Conservation (phyloP, 2,797 vertebrate genomes). For the Gadopsis marmoratus region DNA sequence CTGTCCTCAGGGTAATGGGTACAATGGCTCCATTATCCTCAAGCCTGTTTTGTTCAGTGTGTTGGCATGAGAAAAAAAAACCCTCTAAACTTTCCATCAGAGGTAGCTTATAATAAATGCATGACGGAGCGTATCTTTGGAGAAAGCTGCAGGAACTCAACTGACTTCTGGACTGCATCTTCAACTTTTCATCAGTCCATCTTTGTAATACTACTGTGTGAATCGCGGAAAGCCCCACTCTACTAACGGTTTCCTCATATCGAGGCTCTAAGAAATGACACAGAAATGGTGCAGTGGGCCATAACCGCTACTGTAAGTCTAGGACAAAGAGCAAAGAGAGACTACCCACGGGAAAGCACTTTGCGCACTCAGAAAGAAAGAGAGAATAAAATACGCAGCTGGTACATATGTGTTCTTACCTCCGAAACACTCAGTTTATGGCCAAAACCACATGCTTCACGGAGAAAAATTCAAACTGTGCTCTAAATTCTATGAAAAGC, state of each 20-base stretch:
- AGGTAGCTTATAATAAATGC: constrained; percentile 40
- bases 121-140: constrained; percentile 12
- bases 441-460: constrained; percentile 6
- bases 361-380: constrained; percentile 33
- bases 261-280: constrained; percentile 36
- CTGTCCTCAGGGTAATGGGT: not conserved
- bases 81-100: constrained; percentile 6
- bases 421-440: constrained; percentile 10
- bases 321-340: constrained; percentile 39
- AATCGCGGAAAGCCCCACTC: constrained; percentile 10
- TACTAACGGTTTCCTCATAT: constrained; percentile 20
- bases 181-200: constrained; percentile 46
- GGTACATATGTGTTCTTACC: constrained; percentile 13
- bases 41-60: constrained; percentile 16
- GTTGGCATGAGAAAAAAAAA: not conserved
- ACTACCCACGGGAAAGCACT: constrained; percentile 30
- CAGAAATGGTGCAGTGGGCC: constrained; percentile 37
- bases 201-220: constrained; percentile 23
- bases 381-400: constrained; percentile 6
- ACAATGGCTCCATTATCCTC: constrained; percentile 15
- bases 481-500: not conserved
- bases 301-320: constrained; percentile 36
- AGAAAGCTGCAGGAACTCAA: constrained; percentile 4
- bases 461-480: constrained; percentile 8
- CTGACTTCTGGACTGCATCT: constrained; percentile 31